Conservation (phyloP, 2,113 vertebrate species). For the Hippocampus abdominalis region DNA sequence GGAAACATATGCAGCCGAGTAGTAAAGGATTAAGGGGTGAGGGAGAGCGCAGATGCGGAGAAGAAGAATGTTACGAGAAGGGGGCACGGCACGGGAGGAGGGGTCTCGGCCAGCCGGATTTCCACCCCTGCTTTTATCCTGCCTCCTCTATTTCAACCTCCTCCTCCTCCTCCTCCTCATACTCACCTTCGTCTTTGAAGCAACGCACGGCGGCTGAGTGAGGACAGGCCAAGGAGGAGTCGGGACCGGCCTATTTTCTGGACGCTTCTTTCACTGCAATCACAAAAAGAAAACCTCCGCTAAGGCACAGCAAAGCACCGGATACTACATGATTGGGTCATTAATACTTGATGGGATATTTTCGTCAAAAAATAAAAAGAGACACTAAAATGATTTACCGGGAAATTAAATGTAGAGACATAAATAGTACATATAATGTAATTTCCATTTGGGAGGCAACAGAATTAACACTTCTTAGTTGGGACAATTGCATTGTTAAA, state of each 20-base stretch:
- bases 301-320: no score
- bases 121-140: slow-evolving; percentile 56
- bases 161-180: slow-evolving; percentile 17
- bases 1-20: slow-evolving; percentile 70
- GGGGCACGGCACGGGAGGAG: slow-evolving; percentile 38
- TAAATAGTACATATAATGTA: not conserved
- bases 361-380: not conserved
- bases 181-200: slow-evolving; percentile 63
- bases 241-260: slow-evolving; percentile 19
- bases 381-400: no score
- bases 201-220: slow-evolving; percentile 41
- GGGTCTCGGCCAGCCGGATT: slow-evolving; percentile 62
- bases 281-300: not conserved
- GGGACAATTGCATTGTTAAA: not conserved
- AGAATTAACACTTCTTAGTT: not conserved
- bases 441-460: not conserved
- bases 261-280: slow-evolving; percentile 31
- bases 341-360: no score
- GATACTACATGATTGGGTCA: no score
- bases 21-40: slow-evolving; percentile 67
- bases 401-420: not conserved
- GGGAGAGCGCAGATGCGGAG: slow-evolving; percentile 46
- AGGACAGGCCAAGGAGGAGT: slow-evolving; percentile 29
- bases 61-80: slow-evolving; percentile 55
- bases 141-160: slow-evolving; percentile 12